phyloP scores from a whole-genome alignment of 2,888 invertebrate species.

The Biston stratarius region DNA sequence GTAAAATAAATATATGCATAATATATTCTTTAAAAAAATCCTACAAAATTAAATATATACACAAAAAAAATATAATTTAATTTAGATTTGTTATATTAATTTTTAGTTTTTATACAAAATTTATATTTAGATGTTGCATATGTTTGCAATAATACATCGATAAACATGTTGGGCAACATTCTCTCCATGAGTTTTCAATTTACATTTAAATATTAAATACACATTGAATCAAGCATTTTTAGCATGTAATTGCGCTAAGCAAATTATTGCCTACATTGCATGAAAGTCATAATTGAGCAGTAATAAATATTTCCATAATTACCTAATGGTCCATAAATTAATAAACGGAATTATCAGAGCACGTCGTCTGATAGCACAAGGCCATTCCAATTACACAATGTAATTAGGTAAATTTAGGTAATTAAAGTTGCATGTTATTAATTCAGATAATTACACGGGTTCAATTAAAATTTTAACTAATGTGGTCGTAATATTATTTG shows the following conservation, averaged over 20 bases:
- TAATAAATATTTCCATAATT: slow-evolving; percentile 20
- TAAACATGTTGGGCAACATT: too few species aligned
- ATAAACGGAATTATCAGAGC: slow-evolving; percentile 59
- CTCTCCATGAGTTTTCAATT: too few species aligned
- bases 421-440: slow-evolving; percentile 33
- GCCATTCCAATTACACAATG: slow-evolving; percentile 50
- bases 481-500: neutral
- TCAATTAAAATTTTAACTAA: slow-evolving; percentile 13
- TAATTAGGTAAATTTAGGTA: slow-evolving; percentile 25
- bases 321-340: slow-evolving; percentile 22
- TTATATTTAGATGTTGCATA: too few species aligned
- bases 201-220: neutral
- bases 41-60: too few species aligned
- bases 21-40: too few species aligned
- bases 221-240: neutral
- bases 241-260: neutral
- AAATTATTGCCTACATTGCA: slow-evolving; percentile 9
- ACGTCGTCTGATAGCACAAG: slow-evolving; percentile 56
- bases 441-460: slow-evolving; percentile 20
- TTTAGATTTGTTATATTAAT: too few species aligned
- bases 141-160: too few species aligned
- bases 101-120: too few species aligned
- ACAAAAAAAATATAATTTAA: too few species aligned
- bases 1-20: too few species aligned
- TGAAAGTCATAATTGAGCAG: slow-evolving; percentile 17